These are phyloP conservation scores for Drosophila tristis DNA, from an alignment of 1,140 invertebrate genomes.

Conservation along the genomic window DNA sequence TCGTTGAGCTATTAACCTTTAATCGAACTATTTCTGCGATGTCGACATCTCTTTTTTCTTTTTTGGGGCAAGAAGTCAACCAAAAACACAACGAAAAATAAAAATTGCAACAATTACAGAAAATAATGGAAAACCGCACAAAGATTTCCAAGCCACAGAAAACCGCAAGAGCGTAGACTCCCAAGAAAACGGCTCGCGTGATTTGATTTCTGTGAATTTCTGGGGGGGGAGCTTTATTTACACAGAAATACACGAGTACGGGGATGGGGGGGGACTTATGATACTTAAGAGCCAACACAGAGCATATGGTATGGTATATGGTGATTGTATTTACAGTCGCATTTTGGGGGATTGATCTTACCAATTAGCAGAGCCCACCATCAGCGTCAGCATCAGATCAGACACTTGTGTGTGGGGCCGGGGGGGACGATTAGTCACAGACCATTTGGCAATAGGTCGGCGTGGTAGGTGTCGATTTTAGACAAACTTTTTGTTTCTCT, in stretches of 20 bases:
- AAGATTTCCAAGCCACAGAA: slow-evolving; percentile 22
- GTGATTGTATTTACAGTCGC: background rate
- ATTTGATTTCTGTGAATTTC: slow-evolving; percentile 16
- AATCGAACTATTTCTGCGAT: slow-evolving; percentile 15
- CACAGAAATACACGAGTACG: slow-evolving; percentile 1
- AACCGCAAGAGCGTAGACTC: background rate
- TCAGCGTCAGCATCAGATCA: background rate
- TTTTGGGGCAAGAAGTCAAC: slow-evolving; percentile 47
- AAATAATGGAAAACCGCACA: slow-evolving; percentile 4
- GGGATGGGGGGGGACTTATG: background rate
- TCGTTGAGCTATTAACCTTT: slow-evolving; percentile 35
- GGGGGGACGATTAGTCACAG: slow-evolving; percentile 63
- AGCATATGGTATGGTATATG: slow-evolving; percentile 23
- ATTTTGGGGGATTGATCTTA: slow-evolving; percentile 39
- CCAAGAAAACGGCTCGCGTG: slow-evolving; percentile 22
- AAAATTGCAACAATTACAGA: slow-evolving; percentile 49
- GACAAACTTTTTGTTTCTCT: slow-evolving; percentile 35
- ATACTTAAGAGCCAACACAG: slow-evolving; percentile 10
- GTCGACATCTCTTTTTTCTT: slow-evolving; percentile 26
- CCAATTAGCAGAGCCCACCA: slow-evolving; percentile 66
- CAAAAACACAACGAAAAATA: slow-evolving; percentile 19
- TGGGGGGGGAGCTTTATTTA: background rate
- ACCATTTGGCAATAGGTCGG: slow-evolving; percentile 42
- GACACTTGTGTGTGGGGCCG: background rate
- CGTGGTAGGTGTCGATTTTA: slow-evolving; percentile 52